Evolutionary conservation across 92 coral and sea anemone genomes (phyloP).

Genomic region (Epizoanthus rinbou): DNA sequence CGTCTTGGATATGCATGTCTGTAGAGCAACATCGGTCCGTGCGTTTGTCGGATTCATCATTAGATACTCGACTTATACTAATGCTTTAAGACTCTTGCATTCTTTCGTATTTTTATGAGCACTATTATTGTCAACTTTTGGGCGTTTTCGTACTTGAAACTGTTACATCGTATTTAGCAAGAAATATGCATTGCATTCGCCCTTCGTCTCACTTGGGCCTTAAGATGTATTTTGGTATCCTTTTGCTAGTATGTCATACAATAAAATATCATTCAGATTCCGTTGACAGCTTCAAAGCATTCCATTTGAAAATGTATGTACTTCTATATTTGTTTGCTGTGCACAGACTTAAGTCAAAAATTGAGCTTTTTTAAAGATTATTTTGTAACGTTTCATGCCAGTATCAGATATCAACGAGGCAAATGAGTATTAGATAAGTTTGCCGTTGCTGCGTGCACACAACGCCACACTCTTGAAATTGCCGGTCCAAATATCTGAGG

Average conservation of each 20-base stretch:
- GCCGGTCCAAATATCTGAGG: background rate
- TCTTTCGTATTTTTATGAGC: too few relatives aligned
- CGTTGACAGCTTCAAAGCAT: too few relatives aligned
- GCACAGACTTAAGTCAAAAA: background rate
- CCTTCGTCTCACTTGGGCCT: too few relatives aligned
- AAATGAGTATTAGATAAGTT: constrained; percentile 2
- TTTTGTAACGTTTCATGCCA: background rate
- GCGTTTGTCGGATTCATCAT: too few relatives aligned
- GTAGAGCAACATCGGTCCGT: too few relatives aligned
- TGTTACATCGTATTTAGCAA: background rate
- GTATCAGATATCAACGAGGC: background rate
- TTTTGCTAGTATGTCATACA: background rate
- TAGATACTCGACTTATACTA: too few relatives aligned
- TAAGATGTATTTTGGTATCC: background rate
- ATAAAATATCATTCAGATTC: background rate
- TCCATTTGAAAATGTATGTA: background rate
- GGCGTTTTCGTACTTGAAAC: background rate
- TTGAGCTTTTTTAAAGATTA: background rate
- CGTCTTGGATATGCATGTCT: background rate
- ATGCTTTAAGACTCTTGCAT: too few relatives aligned
- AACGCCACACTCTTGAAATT: background rate
- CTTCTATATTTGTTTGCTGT: background rate
- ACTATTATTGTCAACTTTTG: background rate
- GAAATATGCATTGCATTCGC: background rate
- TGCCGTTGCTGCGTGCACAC: background rate